Percentiles rank a stretch among this genome's conserved stretches.
Evolutionary conservation across 2,797 vertebrate species (phyloP).

Genomic region (Anguilla obscura): DNA sequence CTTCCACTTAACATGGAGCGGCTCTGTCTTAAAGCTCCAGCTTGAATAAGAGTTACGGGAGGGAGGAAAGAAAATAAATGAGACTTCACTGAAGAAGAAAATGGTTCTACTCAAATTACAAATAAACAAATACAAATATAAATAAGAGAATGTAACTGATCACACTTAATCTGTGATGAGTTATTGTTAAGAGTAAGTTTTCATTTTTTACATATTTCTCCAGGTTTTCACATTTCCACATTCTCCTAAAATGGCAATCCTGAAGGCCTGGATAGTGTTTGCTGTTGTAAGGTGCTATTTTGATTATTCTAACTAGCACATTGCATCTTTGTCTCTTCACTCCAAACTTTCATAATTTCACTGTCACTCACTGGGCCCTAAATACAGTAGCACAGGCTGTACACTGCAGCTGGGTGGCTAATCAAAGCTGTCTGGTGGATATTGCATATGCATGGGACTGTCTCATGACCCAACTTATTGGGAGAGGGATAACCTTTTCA

Average conservation of each 20-base stretch:
- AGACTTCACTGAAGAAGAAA: neutral
- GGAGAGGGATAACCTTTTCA: too few relatives aligned
- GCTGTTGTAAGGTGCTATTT: neutral
- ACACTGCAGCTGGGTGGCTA: too few relatives aligned
- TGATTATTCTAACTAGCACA: too few relatives aligned
- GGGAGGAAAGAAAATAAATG: neutral
- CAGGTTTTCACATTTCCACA: neutral
- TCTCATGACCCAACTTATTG: too few relatives aligned
- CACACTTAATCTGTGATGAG: neutral
- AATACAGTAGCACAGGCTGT: too few relatives aligned
- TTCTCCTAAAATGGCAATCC: neutral
- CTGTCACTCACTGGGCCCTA: too few relatives aligned
- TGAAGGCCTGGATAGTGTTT: neutral
- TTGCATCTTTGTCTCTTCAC: too few relatives aligned
- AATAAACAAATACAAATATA: neutral
- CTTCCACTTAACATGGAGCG: constrained; percentile 57
- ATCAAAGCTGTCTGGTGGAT: too few relatives aligned
- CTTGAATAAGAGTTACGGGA: neutral
- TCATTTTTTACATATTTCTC: neutral
- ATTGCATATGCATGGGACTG: too few relatives aligned
- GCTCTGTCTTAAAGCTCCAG: constrained; percentile 57
- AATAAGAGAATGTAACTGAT: neutral
- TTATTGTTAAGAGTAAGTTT: neutral
- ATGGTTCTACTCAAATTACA: neutral
- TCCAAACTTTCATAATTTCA: too few relatives aligned